phyloP scores from a whole-genome alignment of 1,140 invertebrate species.

The Eurosta solidaginis region DNA sequence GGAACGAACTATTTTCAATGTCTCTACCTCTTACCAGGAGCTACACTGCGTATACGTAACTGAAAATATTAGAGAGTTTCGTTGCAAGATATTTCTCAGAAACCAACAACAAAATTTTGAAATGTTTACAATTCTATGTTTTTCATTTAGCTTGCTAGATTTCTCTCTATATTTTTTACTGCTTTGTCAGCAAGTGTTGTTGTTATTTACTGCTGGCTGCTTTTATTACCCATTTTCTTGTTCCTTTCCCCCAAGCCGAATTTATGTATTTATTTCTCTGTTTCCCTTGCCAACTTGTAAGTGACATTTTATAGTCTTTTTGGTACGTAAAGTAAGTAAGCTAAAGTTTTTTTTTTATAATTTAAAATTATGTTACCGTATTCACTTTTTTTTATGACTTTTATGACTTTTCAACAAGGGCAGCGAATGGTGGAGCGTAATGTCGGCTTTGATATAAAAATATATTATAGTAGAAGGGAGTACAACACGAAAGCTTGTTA shows the following conservation, averaged over 20 bases:
- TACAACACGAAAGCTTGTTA: not conserved
- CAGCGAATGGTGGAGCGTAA: not conserved
- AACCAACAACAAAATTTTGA: not conserved
- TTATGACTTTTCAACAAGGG: not conserved
- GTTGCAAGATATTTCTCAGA: not conserved
- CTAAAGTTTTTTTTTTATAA: not conserved
- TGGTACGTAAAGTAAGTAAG: too few relatives aligned
- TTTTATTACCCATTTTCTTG: not conserved
- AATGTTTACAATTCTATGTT: not conserved
- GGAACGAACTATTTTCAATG: too few relatives aligned
- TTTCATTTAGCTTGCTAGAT: too few relatives aligned
- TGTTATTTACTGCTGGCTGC: slow-evolving; percentile 10
- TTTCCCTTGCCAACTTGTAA: not conserved
- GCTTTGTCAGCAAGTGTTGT: not conserved
- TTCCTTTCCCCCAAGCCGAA: not conserved
- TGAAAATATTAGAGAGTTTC: too few relatives aligned
- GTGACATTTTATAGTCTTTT: not conserved
- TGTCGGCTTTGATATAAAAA: not conserved
- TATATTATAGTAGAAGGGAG: not conserved
- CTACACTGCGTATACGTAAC: too few relatives aligned
- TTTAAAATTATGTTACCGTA: not conserved
- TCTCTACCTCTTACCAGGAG: too few relatives aligned
- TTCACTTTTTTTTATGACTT: not conserved
- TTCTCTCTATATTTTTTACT: too few relatives aligned
- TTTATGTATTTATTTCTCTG: not conserved